Base-by-base conservation (phyloP, 1,140 invertebrate species). In the Neodiprion pinetum region DNA sequence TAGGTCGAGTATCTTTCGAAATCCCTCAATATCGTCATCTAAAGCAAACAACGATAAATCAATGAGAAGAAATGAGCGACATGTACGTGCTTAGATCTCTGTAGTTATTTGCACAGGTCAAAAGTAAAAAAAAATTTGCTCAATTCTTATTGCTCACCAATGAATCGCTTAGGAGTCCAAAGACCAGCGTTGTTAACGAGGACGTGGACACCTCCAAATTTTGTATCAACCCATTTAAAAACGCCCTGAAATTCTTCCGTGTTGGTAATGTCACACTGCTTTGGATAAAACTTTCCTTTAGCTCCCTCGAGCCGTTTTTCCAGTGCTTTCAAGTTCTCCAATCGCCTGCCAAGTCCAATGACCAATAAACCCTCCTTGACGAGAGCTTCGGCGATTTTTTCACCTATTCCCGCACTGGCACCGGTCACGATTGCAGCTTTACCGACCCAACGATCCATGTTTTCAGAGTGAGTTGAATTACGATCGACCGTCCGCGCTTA, bases 171-270 rank as follows among this genome's bases (percentile, higher is more conserved):
- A 7, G 50, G 28, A 10, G 81, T 75, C 7, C 88, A 79, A 0
- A 92, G 80, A 1, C 93, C 95, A 4, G 95, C 94, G 82, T 94
- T 95, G 81, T 96, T 96, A 47, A 96, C 87, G 67, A 95, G 87
- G 1, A 96, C 86, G 80, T 95, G 91, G 1, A 94, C 87, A 12
- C 91, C 91, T 7, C 92, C 93, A 48, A 92, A 85, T 1, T 90
- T 89, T 11, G 89, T 83, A 67, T 91, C 89, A 14, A 92, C 89
- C 89, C 90, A 91, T 72, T 90, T 81, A 80, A 96, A 96, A 65
- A 93, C 90, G 17, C 86, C 84, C 12, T 91, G 80, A 66, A 96
- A 91, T 0, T 94, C 92, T 1, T 91, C 88, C 80, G 92, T 90
- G 17, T 90, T 87, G 8, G 83, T 84, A 0, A 93, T 75, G 77